Percentiles rank a stretch among this genome's conserved stretches.
Evolutionary conservation across 2,797 vertebrate species (phyloP).

Genomic region (Acestrorhynchus altus): DNA sequence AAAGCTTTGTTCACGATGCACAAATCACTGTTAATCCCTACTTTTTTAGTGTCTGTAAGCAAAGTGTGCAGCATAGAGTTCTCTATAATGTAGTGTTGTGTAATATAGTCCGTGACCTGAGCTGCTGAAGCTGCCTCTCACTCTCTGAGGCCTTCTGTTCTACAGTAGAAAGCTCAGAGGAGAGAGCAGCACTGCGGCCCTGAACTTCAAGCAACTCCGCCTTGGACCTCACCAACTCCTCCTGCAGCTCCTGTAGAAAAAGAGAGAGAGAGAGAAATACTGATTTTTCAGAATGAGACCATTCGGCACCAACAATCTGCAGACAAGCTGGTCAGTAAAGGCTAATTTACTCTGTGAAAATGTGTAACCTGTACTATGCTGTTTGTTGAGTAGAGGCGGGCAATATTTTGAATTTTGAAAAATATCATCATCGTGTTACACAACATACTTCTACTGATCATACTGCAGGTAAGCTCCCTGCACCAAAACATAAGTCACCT

Average conservation of each 20-base stretch:
- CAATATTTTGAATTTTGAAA: too few relatives aligned
- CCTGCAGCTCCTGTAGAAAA: slow-evolving; percentile 69
- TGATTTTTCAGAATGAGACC: neutral
- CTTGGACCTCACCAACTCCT: slow-evolving; percentile 61
- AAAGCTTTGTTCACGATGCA: too few relatives aligned
- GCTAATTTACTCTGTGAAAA: too few relatives aligned
- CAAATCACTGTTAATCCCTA: too few relatives aligned
- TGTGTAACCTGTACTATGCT: too few relatives aligned
- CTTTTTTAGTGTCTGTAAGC: neutral
- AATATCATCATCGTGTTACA: too few relatives aligned
- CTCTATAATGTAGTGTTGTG: neutral
- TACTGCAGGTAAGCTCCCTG: too few relatives aligned
- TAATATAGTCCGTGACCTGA: slow-evolving; percentile 66
- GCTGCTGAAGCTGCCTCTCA: slow-evolving; percentile 66
- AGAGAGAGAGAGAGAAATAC: neutral
- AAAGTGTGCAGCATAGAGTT: too few relatives aligned
- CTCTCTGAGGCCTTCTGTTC: slow-evolving; percentile 65
- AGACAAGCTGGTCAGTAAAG: too few relatives aligned
- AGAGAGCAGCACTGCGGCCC: slow-evolving; percentile 59
- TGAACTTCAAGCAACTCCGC: slow-evolving; percentile 65
- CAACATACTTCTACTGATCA: too few relatives aligned
- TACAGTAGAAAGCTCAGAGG: slow-evolving; percentile 66
- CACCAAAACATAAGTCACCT: too few relatives aligned
- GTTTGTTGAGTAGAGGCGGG: too few relatives aligned
- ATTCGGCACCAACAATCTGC: neutral